These are phyloP conservation scores for Stratiomys singularior DNA, from an alignment of 2,888 invertebrate species.

Conservation along the genomic window DNA sequence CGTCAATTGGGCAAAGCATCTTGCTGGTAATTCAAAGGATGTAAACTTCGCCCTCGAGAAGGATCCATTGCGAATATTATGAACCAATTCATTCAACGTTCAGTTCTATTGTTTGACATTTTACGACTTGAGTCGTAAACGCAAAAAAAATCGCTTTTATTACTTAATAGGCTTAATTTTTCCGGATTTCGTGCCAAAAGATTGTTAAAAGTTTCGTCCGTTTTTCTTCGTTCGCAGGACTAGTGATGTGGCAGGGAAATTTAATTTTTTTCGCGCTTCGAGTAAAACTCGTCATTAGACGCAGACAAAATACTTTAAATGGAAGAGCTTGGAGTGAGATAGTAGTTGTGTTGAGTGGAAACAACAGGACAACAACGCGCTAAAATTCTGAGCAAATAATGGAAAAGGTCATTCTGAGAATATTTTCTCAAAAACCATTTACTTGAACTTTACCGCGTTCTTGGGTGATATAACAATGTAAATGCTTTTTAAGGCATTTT, in stretches of 20 bases:
- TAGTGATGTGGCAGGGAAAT: background rate
- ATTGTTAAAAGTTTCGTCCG: background rate
- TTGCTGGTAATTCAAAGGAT: background rate
- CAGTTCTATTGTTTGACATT: slow-evolving; percentile 8
- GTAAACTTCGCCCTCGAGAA: background rate
- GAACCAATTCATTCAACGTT: too few species aligned
- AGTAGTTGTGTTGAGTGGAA: too few species aligned
- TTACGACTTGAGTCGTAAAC: background rate
- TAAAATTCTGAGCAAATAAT: background rate
- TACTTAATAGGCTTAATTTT: slow-evolving; percentile 40
- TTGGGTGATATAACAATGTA: background rate
- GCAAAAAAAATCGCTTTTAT: slow-evolving; percentile 14
- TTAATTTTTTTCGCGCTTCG: background rate
- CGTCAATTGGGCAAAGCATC: background rate
- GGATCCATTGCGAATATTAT: too few species aligned
- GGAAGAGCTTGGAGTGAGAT: background rate
- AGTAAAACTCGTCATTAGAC: background rate
- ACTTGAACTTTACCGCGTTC: background rate
- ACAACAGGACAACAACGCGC: background rate
- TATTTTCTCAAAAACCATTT: slow-evolving; percentile 7
- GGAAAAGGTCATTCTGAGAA: background rate
- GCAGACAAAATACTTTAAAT: background rate
- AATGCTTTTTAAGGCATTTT: too few species aligned
- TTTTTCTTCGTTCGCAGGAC: background rate
- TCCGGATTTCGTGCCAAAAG: slow-evolving; percentile 11